A percentile compares a stretch with the other conserved stretches of the same genome.
These are phyloP conservation scores for Aurelia aurita DNA, from an alignment of 30 jellyfish, hydroid and myxozoan genomes.

Conservation along the genomic window DNA sequence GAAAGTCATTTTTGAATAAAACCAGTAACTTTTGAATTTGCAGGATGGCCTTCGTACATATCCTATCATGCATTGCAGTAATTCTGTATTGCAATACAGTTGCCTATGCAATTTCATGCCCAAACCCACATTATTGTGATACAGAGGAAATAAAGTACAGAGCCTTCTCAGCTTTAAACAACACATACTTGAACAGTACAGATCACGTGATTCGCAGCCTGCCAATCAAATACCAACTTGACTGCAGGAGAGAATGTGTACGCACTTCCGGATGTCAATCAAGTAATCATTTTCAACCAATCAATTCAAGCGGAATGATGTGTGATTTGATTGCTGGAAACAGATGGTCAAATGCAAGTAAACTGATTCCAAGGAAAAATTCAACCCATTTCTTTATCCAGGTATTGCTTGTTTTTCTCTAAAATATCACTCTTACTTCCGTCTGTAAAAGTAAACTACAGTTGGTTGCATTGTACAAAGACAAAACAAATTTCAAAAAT, in stretches of 20 bases:
- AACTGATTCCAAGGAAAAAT: not conserved
- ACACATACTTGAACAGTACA: slow-evolving; percentile 32
- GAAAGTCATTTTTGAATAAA: too few species aligned
- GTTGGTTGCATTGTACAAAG: too few species aligned
- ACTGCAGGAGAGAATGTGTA: slow-evolving; percentile 30
- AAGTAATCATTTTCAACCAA: too few species aligned
- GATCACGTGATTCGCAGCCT: not conserved
- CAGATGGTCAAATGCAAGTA: slow-evolving; percentile 58
- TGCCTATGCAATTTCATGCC: not conserved
- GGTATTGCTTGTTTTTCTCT: slow-evolving; percentile 18
- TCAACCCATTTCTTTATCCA: slow-evolving; percentile 31
- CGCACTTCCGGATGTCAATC: too few species aligned
- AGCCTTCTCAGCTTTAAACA: slow-evolving; percentile 5
- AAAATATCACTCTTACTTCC: not conserved
- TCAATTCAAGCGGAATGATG: slow-evolving; percentile 4
- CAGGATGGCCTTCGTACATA: too few species aligned
- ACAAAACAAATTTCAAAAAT: too few species aligned
- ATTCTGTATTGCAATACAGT: not conserved
- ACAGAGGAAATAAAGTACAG: slow-evolving; percentile 34
- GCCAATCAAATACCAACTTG: not conserved
- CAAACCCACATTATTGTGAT: slow-evolving; percentile 44
- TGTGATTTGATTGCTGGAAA: slow-evolving; percentile 49
- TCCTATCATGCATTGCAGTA: not conserved
- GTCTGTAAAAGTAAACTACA: not conserved
- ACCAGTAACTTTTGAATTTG: too few species aligned